Conservation (phyloP, 2,797 vertebrate species). For the Myotis planiceps region DNA sequence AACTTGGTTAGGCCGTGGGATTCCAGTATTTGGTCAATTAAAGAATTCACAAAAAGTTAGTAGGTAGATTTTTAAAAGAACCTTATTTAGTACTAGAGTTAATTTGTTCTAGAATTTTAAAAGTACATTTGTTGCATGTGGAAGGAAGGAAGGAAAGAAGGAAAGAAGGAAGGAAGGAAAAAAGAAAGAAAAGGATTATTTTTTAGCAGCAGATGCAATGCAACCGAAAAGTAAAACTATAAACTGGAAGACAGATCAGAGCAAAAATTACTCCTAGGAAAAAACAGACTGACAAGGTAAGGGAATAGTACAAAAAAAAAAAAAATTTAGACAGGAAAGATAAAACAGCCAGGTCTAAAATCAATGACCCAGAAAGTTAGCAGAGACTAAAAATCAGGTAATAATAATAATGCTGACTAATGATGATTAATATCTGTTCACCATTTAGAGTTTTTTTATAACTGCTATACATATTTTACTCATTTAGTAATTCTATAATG, state of each 20-base stretch:
- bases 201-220: background rate
- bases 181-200: background rate
- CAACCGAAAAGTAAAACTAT: background rate
- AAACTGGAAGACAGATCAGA: background rate
- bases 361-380: background rate
- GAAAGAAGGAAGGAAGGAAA: too few relatives aligned
- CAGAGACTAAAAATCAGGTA: background rate
- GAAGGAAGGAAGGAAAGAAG: background rate
- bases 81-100: background rate
- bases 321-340: background rate
- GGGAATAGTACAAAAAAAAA: too few relatives aligned
- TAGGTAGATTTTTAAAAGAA: background rate
- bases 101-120: background rate
- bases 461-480: too few relatives aligned
- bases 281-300: background rate
- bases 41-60: background rate
- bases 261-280: background rate
- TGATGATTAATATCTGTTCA: rapidly evolving
- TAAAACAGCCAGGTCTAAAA: background rate
- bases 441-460: too few relatives aligned
- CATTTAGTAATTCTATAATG: background rate
- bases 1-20: rapidly evolving
- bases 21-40: background rate
- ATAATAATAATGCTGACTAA: rapidly evolving
- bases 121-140: background rate